Base-by-base conservation (phyloP, 2,888 invertebrate species). In the Dilophus febrilis region DNA sequence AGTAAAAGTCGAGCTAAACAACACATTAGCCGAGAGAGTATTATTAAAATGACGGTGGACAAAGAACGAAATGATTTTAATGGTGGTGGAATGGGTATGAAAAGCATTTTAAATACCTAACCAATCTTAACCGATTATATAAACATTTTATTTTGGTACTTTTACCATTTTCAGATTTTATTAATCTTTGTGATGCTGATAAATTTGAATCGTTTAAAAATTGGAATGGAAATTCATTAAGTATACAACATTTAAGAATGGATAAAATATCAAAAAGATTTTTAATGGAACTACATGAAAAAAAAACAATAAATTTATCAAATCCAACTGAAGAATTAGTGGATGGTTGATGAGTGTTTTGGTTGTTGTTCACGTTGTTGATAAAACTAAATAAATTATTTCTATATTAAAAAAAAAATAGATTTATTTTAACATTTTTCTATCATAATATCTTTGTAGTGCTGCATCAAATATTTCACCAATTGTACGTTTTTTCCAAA, bases 401-500 rank as follows among this genome's bases (percentile, higher is more conserved):
- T n/a, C n/a, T n/a, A 28, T 28, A 28, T 8, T 10, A 28, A 28
- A 28, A 10, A 28, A 28, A 28, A 28, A 10, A 11, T 28, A 10
- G 8, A 28, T 22, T 22, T 8, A 22, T 8, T 22, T 22, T 19
- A 34, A 6, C 10, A 12, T 3, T 35, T 82, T 83, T 48, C 86
- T 70, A 53, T 75, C 72, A 54, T 76, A 79, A 60, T 83, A 86
- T 51, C 81, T 70, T 51, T 75, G 70, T 26, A 84, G 57, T 13
- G 88, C 86, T 42, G 72, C 77, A 42, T 81, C 78, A 58, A 79
- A 83, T 3, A 74, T 69, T 37, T 69, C 70, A 7, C 84, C 88
- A 13, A 87, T 74, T 22, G 87, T 88, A 49, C 87, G 68, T 53
- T 88, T 88, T 51, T 77, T 74, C 84, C 86, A 87, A 51, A 87